phyloP scores from a whole-genome alignment of 1,140 invertebrate genomes.

The Pentalonia nigronervosa region DNA sequence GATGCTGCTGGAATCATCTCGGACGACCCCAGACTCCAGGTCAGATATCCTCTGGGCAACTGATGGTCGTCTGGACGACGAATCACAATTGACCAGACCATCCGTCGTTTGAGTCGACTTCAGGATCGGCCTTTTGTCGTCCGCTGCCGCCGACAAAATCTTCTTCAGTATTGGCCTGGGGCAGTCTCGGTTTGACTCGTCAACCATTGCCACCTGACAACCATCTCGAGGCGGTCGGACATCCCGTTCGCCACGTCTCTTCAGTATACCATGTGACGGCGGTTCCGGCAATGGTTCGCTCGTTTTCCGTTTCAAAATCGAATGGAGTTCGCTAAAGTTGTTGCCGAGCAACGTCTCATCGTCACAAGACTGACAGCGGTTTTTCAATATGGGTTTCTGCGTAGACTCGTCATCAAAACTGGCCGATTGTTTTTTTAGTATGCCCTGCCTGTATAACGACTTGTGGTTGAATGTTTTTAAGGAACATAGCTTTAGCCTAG shows the following conservation, averaged over 20 bases:
- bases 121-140: conserved; percentile 26
- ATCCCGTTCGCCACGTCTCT: not conserved
- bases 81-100: not conserved
- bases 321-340: conserved; percentile 49
- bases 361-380: conserved; percentile 60
- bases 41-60: conserved; percentile 61
- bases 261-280: conserved; percentile 28
- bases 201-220: not conserved
- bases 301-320: conserved; percentile 57
- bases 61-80: conserved; percentile 40
- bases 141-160: not conserved
- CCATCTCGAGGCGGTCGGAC: not conserved
- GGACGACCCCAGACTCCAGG: conserved; percentile 59
- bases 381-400: conserved; percentile 82
- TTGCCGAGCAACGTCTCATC: conserved; percentile 36
- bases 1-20: not conserved
- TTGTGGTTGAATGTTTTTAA: conserved; percentile 21
- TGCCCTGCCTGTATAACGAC: conserved; percentile 71
- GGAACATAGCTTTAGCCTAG: conserved; percentile 22
- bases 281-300: conserved; percentile 28
- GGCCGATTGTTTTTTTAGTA: conserved; percentile 79
- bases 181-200: not conserved
- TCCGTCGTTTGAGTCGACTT: not conserved
- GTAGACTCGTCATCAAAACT: conserved; percentile 73
- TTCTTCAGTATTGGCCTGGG: conserved; percentile 46